Conservation (phyloP, 2,797 vertebrate species). For the Brachyrhaphis roseni region DNA sequence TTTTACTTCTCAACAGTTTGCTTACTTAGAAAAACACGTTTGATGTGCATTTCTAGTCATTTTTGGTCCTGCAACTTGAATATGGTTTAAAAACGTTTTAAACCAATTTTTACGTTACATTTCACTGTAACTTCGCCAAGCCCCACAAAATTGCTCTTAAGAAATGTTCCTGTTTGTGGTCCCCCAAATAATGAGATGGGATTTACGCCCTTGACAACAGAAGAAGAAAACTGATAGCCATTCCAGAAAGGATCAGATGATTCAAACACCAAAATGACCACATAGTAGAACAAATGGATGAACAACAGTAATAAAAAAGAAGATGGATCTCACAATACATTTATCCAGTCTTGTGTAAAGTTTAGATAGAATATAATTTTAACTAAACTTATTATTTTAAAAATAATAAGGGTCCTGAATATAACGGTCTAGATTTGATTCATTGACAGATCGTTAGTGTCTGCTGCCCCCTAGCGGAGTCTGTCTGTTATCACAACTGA, state of each 20-base stretch:
- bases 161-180: too few relatives aligned
- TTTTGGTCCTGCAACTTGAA: too few relatives aligned
- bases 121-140: too few relatives aligned
- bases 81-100: too few relatives aligned
- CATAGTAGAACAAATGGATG: neutral
- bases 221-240: neutral
- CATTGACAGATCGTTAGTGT: neutral
- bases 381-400: neutral
- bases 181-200: too few relatives aligned
- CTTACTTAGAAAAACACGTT: too few relatives aligned
- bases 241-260: neutral
- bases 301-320: neutral
- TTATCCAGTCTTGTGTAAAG: neutral
- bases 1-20: too few relatives aligned
- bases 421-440: neutral
- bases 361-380: neutral
- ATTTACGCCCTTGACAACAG: too few relatives aligned
- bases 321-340: neutral
- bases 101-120: too few relatives aligned
- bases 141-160: too few relatives aligned
- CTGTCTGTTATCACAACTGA: neutral
- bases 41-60: too few relatives aligned
- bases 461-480: neutral
- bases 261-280: neutral
- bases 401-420: neutral